Evolutionary conservation across 2,888 invertebrate species (phyloP), one percentile per base, ranked within the genome.

Genomic region (Amiota minor): DNA sequence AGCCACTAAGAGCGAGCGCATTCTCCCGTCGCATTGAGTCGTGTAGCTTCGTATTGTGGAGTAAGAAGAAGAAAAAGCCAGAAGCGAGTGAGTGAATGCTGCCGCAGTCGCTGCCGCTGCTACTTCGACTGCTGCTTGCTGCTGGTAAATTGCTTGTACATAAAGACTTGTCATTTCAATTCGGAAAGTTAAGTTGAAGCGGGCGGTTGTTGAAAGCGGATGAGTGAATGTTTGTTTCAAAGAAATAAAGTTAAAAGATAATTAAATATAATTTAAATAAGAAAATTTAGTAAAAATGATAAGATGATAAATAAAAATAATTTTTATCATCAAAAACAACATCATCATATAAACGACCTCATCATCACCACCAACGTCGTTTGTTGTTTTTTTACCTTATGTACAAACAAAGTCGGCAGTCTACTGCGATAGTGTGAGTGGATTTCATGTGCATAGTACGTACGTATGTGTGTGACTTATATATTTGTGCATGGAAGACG

Each of bases 121-220:
- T 23, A 23, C 3, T 23, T 23, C 23, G 23, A 23, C 35, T 35
- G 35, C 16, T 6, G 55, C 49, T 55, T 12, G 9, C 9, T 56
- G 56, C 18, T 56, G 14, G 16, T 47, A 18, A 18, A 18, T 49
- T 16, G 47, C 65, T 10, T 65, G 47, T 65, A 65, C n/a, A 65
- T 65, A 65, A 47, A 65, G 70, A 20, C 46, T 45, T 35, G 71
- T 61, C 77, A 80, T 76, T 81, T 79, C 75, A 76, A 77, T 75
- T 72, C 78, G 78, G 68, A 70, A 74, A 75, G 78, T 78, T 77
- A 74, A 75, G 78, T 78, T 77, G 77, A 71, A 56, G 64, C 12
- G 76, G 67, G 14, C 72, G 70, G 77, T 75, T 65, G 76, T 79
- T 56, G 56, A 61, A 23, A 2, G 10, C 67, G 72, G 61, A 47